Percentiles rank a stretch among this genome's conserved stretches.
These are phyloP conservation scores for Eudyptes chrysolophus DNA, from an alignment of 2,113 vertebrate genomes.

Conservation along the genomic window DNA sequence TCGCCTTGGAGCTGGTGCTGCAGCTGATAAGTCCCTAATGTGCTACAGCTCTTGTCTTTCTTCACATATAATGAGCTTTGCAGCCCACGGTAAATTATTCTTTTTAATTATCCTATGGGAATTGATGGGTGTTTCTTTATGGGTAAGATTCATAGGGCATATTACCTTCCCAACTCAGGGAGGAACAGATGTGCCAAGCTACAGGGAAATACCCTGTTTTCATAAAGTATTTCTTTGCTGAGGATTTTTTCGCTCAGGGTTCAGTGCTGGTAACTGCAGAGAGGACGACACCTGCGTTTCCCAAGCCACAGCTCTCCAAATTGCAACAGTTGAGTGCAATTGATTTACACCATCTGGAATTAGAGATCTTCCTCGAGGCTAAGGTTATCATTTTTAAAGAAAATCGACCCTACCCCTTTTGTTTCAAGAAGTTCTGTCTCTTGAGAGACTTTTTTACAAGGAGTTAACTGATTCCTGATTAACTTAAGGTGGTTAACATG, in stretches of 20 bases:
- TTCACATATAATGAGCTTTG: background rate
- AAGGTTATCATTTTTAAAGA: slow-evolving; percentile 3
- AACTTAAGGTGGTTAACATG: background rate
- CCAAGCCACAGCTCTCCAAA: slow-evolving; percentile 5
- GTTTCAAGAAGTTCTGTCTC: slow-evolving; percentile 18
- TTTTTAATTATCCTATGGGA: background rate
- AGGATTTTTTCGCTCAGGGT: background rate
- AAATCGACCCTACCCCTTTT: background rate
- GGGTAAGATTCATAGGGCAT: background rate
- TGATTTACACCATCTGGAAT: slow-evolving; percentile 34
- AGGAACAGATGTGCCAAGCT: background rate
- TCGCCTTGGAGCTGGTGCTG: background rate
- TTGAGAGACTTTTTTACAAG: background rate
- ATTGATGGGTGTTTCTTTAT: background rate
- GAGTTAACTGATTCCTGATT: slow-evolving; percentile 7
- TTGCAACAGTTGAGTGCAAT: background rate
- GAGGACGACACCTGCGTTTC: background rate
- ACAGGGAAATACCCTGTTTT: background rate
- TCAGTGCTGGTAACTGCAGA: background rate
- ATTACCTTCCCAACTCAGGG: background rate
- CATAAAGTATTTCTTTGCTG: background rate
- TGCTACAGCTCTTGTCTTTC: background rate
- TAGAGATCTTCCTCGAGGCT: background rate
- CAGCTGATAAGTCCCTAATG: background rate
- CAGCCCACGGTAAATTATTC: background rate